These are phyloP conservation scores for Apodemus speciosus DNA, from an alignment of 2,113 vertebrate genomes.

Conservation along the genomic window DNA sequence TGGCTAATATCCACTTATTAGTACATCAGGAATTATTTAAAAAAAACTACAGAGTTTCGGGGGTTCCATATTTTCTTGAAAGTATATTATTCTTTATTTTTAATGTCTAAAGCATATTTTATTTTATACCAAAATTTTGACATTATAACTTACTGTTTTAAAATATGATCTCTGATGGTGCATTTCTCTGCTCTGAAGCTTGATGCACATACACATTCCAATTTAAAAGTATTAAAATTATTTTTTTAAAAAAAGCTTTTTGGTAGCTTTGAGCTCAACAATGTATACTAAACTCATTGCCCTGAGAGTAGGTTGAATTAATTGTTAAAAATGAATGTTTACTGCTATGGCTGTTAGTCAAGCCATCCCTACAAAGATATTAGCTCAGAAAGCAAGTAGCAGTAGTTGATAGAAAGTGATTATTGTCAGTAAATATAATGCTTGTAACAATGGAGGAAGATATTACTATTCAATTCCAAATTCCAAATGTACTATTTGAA, in stretches of 20 bases:
- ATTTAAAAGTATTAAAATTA: not conserved
- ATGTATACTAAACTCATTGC: not conserved
- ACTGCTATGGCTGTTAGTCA: not conserved
- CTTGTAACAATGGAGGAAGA: not conserved
- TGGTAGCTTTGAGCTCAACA: not conserved
- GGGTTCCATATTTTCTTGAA: not conserved
- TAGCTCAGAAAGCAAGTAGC: not conserved
- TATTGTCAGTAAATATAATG: not conserved
- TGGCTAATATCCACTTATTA: too few species aligned
- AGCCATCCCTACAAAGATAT: not conserved
- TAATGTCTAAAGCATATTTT: not conserved
- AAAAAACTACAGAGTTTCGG: not conserved
- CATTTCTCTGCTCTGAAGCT: not conserved
- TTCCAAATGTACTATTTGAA: not conserved
- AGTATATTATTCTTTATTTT: not conserved
- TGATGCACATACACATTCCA: accelerated
- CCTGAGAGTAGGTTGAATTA: not conserved
- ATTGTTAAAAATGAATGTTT: not conserved
- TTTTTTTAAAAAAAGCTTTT: not conserved
- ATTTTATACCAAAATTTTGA: not conserved
- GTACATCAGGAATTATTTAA: too few species aligned
- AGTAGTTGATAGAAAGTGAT: not conserved
- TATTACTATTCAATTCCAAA: not conserved
- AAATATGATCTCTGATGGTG: not conserved
- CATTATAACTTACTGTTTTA: not conserved